Percentiles rank a stretch among this genome's conserved stretches.
These are phyloP conservation scores for Tetramorium simillimum DNA, from an alignment of 1,140 invertebrate species.

Conservation along the genomic window DNA sequence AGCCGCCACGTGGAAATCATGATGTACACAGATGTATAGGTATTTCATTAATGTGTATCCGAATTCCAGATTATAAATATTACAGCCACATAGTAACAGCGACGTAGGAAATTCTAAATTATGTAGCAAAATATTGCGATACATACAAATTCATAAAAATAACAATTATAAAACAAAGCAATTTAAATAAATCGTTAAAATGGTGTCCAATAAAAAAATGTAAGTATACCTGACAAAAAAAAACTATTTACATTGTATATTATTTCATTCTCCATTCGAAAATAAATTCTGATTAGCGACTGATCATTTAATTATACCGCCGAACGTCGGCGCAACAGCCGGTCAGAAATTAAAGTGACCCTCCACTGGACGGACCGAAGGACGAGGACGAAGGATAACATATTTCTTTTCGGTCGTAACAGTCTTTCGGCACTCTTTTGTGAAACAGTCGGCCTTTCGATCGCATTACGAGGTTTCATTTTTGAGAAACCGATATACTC, in stretches of 20 bases:
- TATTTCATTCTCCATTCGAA: neutral
- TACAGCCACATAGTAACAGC: too few species aligned
- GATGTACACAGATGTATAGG: neutral
- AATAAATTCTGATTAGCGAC: slow-evolving; percentile 44
- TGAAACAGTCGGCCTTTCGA: slow-evolving; percentile 25
- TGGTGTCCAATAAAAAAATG: neutral
- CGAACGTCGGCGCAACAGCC: slow-evolving; percentile 12
- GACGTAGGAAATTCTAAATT: neutral
- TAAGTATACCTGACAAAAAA: neutral
- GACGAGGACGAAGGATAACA: slow-evolving; percentile 4
- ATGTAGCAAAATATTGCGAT: neutral
- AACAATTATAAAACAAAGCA: neutral
- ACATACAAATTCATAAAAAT: neutral
- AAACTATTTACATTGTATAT: neutral
- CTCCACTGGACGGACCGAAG: neutral
- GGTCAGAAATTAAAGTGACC: slow-evolving; percentile 41
- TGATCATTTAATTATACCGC: slow-evolving; percentile 44
- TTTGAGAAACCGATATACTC: slow-evolving; percentile 50
- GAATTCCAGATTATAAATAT: neutral
- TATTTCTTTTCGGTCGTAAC: slow-evolving; percentile 51
- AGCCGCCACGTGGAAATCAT: neutral
- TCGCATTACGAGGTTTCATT: slow-evolving; percentile 45
- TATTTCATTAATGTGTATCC: neutral
- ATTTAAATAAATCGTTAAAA: neutral
- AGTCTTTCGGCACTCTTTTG: slow-evolving; percentile 67